phyloP scores from a whole-genome alignment of 1,140 invertebrate species.

The Papilio glaucus region DNA sequence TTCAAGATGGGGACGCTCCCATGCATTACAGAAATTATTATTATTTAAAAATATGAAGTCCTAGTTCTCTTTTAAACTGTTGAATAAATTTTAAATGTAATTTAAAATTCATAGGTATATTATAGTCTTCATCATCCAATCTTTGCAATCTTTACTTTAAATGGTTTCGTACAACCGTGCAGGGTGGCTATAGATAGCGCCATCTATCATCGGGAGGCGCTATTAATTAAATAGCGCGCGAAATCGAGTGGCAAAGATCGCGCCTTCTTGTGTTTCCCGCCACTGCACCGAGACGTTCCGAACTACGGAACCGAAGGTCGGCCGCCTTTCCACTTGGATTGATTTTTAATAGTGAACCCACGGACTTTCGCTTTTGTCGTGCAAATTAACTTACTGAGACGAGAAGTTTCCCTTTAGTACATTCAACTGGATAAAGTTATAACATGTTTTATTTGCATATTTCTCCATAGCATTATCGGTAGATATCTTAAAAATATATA shows the following conservation, averaged over 20 bases:
- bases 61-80: too few relatives aligned
- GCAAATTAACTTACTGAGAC: constrained; percentile 77
- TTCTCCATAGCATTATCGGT: neutral
- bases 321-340: constrained; percentile 73
- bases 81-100: too few relatives aligned
- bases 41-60: too few relatives aligned
- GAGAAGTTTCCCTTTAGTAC: constrained; percentile 64
- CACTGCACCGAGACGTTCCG: constrained; percentile 73
- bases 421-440: constrained; percentile 46
- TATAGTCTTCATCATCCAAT: too few relatives aligned
- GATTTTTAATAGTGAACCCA: constrained; percentile 80
- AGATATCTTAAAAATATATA: neutral
- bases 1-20: too few relatives aligned
- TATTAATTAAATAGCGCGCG: constrained; percentile 70
- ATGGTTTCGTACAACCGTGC: neutral
- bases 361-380: constrained; percentile 73
- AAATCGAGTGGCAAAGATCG: constrained; percentile 79
- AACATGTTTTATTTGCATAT: constrained; percentile 35
- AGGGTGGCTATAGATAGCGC: constrained; percentile 49
- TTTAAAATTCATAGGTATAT: too few relatives aligned
- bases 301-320: constrained; percentile 65
- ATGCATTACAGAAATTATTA: too few relatives aligned
- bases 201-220: constrained; percentile 66
- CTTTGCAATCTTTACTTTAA: too few relatives aligned
- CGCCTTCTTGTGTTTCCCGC: constrained; percentile 74